Evolutionary conservation across 2,113 vertebrate species (phyloP).

Genomic region (Elachura formosa): DNA sequence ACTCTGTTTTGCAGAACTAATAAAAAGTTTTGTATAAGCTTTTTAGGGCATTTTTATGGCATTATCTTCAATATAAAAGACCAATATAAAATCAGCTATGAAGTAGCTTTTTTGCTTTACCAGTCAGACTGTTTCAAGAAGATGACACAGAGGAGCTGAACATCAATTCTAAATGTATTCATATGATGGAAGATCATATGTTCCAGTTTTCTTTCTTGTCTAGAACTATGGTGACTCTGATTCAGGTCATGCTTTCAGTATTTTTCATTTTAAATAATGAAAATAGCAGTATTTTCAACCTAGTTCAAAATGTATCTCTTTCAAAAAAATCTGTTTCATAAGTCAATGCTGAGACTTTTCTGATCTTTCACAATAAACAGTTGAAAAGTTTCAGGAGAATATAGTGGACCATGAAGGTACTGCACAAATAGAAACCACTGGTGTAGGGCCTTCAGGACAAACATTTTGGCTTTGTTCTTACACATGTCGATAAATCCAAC

Average conservation of each 20-base stretch:
- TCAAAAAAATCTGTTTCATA: not conserved
- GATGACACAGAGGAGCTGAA: not conserved
- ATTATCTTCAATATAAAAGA: not conserved
- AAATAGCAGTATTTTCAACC: not conserved
- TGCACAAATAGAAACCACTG: not conserved
- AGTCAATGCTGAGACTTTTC: not conserved
- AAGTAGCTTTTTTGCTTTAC: not conserved
- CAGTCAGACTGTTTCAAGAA: not conserved
- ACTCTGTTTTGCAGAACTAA: not conserved
- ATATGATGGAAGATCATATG: not conserved
- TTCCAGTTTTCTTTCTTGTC: not conserved
- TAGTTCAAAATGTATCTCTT: not conserved
- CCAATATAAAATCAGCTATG: not conserved
- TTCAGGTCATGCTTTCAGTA: not conserved
- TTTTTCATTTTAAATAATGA: not conserved
- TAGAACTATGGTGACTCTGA: not conserved
- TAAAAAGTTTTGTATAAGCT: not conserved
- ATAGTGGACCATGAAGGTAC: not conserved
- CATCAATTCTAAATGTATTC: not conserved
- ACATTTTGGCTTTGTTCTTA: not conserved
- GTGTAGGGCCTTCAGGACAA: not conserved
- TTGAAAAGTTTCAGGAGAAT: not conserved
- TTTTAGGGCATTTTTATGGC: not conserved
- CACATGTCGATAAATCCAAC: rapidly evolving
- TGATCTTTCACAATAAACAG: not conserved